These are phyloP conservation scores for Tenthredo distinguenda DNA, from an alignment of 2,888 invertebrate species.

Conservation along the genomic window DNA sequence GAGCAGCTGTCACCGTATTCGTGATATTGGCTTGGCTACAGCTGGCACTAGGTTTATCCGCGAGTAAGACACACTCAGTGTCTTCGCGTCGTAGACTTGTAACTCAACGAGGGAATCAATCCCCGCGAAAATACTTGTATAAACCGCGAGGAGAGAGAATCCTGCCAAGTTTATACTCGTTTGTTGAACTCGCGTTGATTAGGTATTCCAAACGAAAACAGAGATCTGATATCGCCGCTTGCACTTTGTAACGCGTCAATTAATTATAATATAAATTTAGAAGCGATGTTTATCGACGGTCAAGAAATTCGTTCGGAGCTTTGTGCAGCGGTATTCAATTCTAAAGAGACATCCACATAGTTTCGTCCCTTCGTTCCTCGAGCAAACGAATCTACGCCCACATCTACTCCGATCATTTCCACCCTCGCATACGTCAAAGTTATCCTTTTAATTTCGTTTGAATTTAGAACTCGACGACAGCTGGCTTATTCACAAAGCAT, in stretches of 20 bases:
- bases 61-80: neutral
- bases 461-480: conserved; percentile 38
- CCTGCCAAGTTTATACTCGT: neutral
- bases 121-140: neutral
- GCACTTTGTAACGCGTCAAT: neutral
- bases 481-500: conserved; percentile 10
- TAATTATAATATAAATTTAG: neutral
- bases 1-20: conserved; percentile 43
- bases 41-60: conserved; percentile 42
- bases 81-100: neutral
- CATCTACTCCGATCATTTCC: neutral
- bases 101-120: conserved; percentile 36
- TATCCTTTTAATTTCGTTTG: conserved; percentile 43
- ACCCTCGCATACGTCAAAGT: conserved; percentile 28
- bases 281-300: neutral
- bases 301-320: neutral
- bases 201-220: neutral
- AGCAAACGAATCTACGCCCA: conserved; percentile 12
- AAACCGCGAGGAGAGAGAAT: neutral
- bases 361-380: neutral
- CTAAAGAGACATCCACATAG: neutral
- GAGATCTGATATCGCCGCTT: neutral
- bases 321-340: neutral
- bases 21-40: conserved; percentile 46
- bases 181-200: neutral